Evolutionary conservation across 2,888 invertebrate genomes (phyloP), one percentile per base, ranked within the genome.

Genomic region (Nomada goodeniana): DNA sequence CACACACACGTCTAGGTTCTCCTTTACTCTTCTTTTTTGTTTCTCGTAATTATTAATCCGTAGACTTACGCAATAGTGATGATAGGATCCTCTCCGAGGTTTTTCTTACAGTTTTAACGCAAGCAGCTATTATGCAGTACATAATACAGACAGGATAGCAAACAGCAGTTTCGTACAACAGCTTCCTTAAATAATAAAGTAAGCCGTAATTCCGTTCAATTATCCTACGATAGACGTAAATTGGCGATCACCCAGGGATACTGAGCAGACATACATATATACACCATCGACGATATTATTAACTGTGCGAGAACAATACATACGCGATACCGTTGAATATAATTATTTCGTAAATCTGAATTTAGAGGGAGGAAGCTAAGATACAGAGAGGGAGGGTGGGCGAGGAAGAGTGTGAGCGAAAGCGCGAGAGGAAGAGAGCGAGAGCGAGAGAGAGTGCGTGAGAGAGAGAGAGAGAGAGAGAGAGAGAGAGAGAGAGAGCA

Each of bases 161-260:
- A 64, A 71, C 74, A 84, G 71, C 82, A 77, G 65, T 82, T 69
- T 90, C 88, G 86, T 86, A 86, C 90, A 88, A 91, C 91, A 92
- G 91, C 83, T 92, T 91, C 57, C 88, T 87, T 86, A 83, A 87
- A 87, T 86, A 85, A 90, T 89, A 89, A 86, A 88, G 72, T 87
- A 90, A 89, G 89, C 89, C 89, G 89, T 89, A 89, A 88, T 88
- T 79, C 85, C 83, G 83, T 78, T 72, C 82, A 80, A 83, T 80
- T 80, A 77, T 76, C 71, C 75, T 89, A 87, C 47, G 67, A 65
- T 86, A 87, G 75, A 72, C 60, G 80, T 80, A 78, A 76, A 76
- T 75, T 82, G 70, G 59, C 69, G 75, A 74, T 81, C 84, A 81
- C 60, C 64, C 77, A 79, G 64, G 80, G 79, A 89, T 86, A 85